Evolutionary conservation across 64 coral and sea anemone species (phyloP).

Genomic region (Pachyseris speciosa): DNA sequence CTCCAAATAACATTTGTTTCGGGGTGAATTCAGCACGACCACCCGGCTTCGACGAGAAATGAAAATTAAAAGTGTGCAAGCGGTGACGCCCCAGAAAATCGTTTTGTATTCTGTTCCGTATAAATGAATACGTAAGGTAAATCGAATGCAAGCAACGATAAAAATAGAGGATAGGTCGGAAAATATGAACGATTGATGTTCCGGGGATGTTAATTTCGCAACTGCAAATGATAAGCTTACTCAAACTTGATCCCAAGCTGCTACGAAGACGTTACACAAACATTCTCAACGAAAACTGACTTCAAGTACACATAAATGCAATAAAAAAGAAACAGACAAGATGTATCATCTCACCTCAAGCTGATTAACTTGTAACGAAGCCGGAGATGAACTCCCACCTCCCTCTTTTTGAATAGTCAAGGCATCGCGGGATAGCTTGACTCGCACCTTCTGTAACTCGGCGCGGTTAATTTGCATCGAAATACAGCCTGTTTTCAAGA

Average conservation of each 20-base stretch:
- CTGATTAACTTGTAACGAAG: conserved; percentile 7
- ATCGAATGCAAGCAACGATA: not conserved
- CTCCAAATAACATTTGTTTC: not conserved
- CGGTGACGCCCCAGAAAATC: not conserved
- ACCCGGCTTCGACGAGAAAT: not conserved
- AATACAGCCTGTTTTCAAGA: conserved; percentile 70
- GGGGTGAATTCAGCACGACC: no score
- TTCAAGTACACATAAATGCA: not conserved
- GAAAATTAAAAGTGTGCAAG: not conserved
- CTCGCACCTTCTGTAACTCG: conserved; percentile 93
- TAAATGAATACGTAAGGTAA: not conserved
- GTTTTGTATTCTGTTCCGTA: not conserved
- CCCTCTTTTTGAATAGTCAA: conserved; percentile 95
- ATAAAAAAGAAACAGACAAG: not conserved
- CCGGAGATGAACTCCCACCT: not conserved
- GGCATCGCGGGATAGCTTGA: conserved; percentile 86
- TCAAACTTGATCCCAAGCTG: no score
- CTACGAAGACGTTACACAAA: not conserved
- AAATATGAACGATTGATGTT: no score
- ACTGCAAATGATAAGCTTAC: not conserved
- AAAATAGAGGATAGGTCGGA: not conserved
- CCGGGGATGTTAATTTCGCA: not conserved
- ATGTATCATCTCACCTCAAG: not conserved
- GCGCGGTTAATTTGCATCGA: conserved; percentile 92
- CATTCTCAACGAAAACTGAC: not conserved